Evolutionary conservation across 2,113 vertebrate species (phyloP).

Genomic region (Sigmodon hispidus): DNA sequence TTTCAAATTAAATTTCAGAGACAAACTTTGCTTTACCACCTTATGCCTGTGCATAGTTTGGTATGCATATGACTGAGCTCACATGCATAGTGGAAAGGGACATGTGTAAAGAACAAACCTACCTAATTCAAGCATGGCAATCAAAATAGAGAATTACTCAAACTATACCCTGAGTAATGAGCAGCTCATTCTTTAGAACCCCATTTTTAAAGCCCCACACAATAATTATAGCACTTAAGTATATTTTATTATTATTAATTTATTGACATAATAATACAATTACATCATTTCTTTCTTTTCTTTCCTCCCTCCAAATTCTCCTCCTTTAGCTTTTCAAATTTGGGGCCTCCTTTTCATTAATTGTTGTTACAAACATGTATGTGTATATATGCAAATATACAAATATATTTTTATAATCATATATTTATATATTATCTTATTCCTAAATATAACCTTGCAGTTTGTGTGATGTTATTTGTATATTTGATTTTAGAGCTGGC

Average conservation of each 20-base stretch:
- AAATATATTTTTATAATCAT: too few relatives aligned
- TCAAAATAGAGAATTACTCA: neutral
- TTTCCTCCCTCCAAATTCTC: neutral
- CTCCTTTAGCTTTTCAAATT: neutral
- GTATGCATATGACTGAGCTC: neutral
- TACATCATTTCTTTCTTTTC: neutral
- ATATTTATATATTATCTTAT: too few relatives aligned
- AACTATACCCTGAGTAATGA: neutral
- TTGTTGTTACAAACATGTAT: neutral
- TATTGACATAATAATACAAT: neutral
- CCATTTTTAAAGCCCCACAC: neutral
- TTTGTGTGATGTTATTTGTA: neutral
- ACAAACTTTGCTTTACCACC: neutral
- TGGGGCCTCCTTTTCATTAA: neutral
- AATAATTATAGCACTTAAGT: neutral
- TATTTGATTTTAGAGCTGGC: neutral
- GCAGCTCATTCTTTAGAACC: neutral
- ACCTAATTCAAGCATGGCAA: neutral
- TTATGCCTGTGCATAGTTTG: neutral
- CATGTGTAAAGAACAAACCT: too few relatives aligned
- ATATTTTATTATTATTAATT: neutral
- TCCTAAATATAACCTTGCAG: neutral
- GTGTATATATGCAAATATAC: neutral
- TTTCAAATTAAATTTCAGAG: neutral
- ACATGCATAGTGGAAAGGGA: too few relatives aligned